Conservation (phyloP, 2,888 invertebrate species). For the Cheilosia vernalis region DNA sequence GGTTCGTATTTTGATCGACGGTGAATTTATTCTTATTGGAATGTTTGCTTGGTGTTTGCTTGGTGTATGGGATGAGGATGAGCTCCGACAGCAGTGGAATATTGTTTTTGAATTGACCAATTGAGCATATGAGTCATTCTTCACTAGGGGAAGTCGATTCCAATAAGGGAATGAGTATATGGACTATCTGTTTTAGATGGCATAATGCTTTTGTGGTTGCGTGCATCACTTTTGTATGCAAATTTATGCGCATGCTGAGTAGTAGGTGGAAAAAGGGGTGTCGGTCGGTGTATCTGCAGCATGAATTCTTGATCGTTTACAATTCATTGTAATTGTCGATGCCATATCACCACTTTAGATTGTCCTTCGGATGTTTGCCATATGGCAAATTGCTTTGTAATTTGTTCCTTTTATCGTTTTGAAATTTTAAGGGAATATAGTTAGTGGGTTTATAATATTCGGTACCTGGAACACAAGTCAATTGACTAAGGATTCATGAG, state of each 20-base stretch:
- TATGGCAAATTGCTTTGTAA: constrained; percentile 71
- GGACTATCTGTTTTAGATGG: constrained; percentile 55
- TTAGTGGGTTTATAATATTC: not conserved
- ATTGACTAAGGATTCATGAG: no score
- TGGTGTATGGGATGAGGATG: constrained; percentile 17
- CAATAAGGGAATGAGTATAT: constrained; percentile 8
- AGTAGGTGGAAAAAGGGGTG: constrained; percentile 65
- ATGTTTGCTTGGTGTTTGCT: constrained; percentile 11
- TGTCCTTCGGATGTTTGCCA: constrained; percentile 47
- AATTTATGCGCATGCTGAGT: constrained; percentile 71
- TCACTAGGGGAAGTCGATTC: constrained; percentile 19
- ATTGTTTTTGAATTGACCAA: constrained; percentile 54
- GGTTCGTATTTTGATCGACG: constrained; percentile 55
- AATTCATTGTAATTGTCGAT: constrained; percentile 72
- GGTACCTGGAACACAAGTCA: not conserved
- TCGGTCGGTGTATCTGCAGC: constrained; percentile 54
- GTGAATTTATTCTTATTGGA: constrained; percentile 72
- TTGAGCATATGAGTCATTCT: constrained; percentile 71
- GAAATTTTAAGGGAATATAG: not conserved
- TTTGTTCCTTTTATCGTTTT: constrained; percentile 58
- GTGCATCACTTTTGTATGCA: constrained; percentile 69
- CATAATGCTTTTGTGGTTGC: constrained; percentile 67
- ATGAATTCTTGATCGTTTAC: constrained; percentile 72
- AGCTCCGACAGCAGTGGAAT: constrained; percentile 12
- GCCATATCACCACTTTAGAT: constrained; percentile 72